phyloP scores from a whole-genome alignment of 2,113 vertebrate genomes.

The Megaptera novaeangliae region DNA sequence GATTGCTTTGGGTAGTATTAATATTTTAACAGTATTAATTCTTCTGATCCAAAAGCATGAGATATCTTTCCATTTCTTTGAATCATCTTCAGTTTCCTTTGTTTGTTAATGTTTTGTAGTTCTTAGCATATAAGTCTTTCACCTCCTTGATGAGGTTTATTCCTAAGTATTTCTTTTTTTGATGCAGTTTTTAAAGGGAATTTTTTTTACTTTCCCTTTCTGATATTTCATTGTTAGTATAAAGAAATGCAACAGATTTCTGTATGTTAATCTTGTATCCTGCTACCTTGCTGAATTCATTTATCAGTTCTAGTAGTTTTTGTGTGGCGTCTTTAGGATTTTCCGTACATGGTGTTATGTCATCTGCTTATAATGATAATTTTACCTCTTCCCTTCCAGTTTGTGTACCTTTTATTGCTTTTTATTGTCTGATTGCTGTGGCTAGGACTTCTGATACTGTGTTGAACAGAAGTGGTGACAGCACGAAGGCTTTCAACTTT shows the following conservation, averaged over 20 bases:
- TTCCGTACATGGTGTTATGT: not conserved
- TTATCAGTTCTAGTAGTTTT: not conserved
- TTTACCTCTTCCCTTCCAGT: not conserved
- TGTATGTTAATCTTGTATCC: not conserved
- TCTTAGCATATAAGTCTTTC: not conserved
- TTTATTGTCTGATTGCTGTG: not conserved
- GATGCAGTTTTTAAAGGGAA: not conserved
- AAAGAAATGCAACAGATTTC: not conserved
- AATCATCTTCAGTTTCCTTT: not conserved
- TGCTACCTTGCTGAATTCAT: not conserved
- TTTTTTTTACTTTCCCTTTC: not conserved
- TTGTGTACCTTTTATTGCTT: not conserved
- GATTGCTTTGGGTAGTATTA: not conserved
- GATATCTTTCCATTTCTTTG: not conserved
- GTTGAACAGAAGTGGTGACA: not conserved
- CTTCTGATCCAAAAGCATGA: not conserved
- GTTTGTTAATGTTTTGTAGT: not conserved
- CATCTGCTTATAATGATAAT: not conserved
- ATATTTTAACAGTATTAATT: not conserved
- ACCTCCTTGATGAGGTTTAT: not conserved
- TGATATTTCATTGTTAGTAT: not conserved
- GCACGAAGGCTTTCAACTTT: not conserved
- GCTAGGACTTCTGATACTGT: not conserved
- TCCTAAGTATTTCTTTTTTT: not conserved
- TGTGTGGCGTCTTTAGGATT: not conserved